Base-by-base conservation (phyloP, 2,797 vertebrate genomes). In the Danio kyathit region DNA sequence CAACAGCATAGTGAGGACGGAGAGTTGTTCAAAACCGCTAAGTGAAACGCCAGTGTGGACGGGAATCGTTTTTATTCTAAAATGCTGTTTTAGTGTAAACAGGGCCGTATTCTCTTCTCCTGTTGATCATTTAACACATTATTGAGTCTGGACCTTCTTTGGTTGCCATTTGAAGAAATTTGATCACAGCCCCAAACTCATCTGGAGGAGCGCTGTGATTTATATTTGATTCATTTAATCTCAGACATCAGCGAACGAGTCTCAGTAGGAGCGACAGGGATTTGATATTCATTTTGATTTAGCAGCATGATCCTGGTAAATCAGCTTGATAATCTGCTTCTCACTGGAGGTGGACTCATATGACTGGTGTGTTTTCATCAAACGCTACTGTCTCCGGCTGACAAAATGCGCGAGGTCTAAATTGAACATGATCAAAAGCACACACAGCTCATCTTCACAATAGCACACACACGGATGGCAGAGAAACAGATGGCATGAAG, bases 401-500 rank as follows among this genome's bases (percentile, higher is more conserved):
- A 70, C 57, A 74, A 66, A 21, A 61, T 83, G 16, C 70, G 74
- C 38, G 21, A 29, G 48, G 12, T 70, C 59, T 80, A 79, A 74
- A 70, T 78, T 75, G 8, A 69, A 54, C 63, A 19, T 46, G 69
- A 75, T 78, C 69, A 48, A 78, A 83, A 52, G 19, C 44, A 48
- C 72, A 72, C 75, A 40, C 74, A 49, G 10, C 51, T 81, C 63
- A 66, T 29, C 4, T 21, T 57, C 76, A 40, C 61, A 79, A 61
- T 46, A 38, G 11, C 71, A 74, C n/a, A 43, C 81, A 76, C 59
- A 19, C 72, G 46, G 49, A 61, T 51, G 67, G 17, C 65, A 56
- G 59, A 49, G 73, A 57, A 19, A 81, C 81, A 81, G 74, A 81
- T 74, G 81, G 69, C 16, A 63, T 52, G 29, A 44, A 64, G 43